These are phyloP conservation scores for Acipenser oxyrinchus DNA, from an alignment of 2,797 vertebrate genomes.

Conservation along the genomic window DNA sequence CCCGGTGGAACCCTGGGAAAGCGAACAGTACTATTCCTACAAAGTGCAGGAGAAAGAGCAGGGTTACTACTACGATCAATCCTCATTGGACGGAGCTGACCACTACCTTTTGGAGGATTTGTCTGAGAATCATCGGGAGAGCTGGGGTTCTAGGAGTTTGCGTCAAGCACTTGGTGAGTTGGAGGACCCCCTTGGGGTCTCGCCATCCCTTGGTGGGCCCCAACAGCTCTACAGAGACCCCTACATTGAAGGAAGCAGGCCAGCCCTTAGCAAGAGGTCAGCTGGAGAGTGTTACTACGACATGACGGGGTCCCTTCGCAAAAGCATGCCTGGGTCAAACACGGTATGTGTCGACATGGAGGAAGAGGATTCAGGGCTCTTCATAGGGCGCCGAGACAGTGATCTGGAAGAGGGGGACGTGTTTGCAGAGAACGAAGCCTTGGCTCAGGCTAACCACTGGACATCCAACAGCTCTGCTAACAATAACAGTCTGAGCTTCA, in stretches of 20 bases:
- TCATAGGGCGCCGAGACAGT: slow-evolving; percentile 45
- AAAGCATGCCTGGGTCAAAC: slow-evolving; percentile 63
- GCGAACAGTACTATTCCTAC: slow-evolving; percentile 64
- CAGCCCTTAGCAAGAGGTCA: slow-evolving; percentile 39
- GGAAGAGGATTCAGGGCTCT: slow-evolving; percentile 48
- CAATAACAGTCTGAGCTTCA: slow-evolving; percentile 54
- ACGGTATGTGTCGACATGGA: slow-evolving; percentile 63
- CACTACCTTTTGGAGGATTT: slow-evolving; percentile 44
- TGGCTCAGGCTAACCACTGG: slow-evolving; percentile 58
- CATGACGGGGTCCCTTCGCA: slow-evolving; percentile 69
- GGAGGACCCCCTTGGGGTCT: slow-evolving; percentile 64
- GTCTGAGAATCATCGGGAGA: slow-evolving; percentile 49
- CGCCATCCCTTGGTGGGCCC: slow-evolving; percentile 43
- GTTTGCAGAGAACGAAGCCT: slow-evolving; percentile 55
- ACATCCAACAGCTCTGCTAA: slow-evolving; percentile 73
- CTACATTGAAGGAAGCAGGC: slow-evolving; percentile 48
- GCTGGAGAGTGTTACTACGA: slow-evolving; percentile 62
- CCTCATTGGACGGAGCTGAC: slow-evolving; percentile 43
- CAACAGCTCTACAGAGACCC: slow-evolving; percentile 46
- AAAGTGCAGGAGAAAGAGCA: slow-evolving; percentile 53
- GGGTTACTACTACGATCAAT: slow-evolving; percentile 62
- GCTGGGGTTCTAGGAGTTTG: slow-evolving; percentile 66
- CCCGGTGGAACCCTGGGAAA: slow-evolving; percentile 58
- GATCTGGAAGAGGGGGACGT: slow-evolving; percentile 47
- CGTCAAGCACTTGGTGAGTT: slow-evolving; percentile 61